A percentile compares a stretch with the other conserved stretches of the same genome.
Evolutionary conservation across 2,888 invertebrate species (phyloP).

Genomic region (Plebejus argus): DNA sequence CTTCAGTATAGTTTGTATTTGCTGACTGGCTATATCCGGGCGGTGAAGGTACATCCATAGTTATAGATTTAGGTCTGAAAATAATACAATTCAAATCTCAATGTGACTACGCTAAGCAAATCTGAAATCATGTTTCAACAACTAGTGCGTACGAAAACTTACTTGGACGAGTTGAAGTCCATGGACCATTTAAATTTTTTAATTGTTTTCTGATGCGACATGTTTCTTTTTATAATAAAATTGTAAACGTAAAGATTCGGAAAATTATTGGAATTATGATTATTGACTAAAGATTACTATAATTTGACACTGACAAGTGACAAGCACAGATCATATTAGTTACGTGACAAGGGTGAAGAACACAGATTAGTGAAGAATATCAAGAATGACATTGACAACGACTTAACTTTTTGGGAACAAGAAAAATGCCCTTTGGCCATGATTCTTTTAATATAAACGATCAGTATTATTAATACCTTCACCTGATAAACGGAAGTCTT

Average conservation of each 20-base stretch:
- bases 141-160: constrained; percentile 46
- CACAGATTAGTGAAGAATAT: no score
- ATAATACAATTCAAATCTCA: not conserved
- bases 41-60: constrained; percentile 86
- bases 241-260: not conserved
- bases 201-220: constrained; percentile 67
- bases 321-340: no score
- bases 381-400: no score
- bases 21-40: constrained; percentile 91
- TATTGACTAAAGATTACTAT: no score
- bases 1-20: constrained; percentile 87
- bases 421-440: no score
- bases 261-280: no score
- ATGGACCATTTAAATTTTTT: constrained; percentile 84
- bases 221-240: constrained; percentile 41
- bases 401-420: no score
- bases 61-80: constrained; percentile 56
- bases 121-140: constrained; percentile 15
- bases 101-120: constrained; percentile 5
- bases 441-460: no score
- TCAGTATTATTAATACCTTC: no score
- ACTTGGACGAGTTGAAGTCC: constrained; percentile 82
- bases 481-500: no score
- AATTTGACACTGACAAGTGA: no score
- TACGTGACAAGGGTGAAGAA: no score